These are phyloP conservation scores for Euura lappo DNA, from an alignment of 1,140 invertebrate genomes.

Conservation along the genomic window DNA sequence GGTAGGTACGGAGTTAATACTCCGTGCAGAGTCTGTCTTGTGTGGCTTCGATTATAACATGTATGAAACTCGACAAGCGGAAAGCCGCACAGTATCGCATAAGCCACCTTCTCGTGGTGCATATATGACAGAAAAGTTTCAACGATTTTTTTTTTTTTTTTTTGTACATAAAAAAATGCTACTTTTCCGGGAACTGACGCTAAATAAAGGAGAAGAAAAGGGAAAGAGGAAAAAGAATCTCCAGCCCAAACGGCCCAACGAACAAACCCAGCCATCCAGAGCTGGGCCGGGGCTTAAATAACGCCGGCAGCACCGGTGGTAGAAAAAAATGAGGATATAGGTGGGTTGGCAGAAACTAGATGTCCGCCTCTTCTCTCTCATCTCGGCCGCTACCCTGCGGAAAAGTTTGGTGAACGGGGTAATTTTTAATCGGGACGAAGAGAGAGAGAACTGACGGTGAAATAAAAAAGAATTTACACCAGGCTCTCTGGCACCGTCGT, in stretches of 20 bases:
- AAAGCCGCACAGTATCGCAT: too few relatives aligned
- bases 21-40: too few relatives aligned
- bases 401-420: not conserved
- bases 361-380: slow-evolving; percentile 24
- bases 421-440: slow-evolving; percentile 12
- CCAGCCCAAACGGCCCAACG: not conserved
- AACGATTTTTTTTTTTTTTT: too few relatives aligned
- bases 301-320: slow-evolving; percentile 1
- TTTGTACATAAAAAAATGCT: too few relatives aligned
- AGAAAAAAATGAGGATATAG: slow-evolving; percentile 14
- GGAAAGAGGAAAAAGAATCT: not conserved
- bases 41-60: too few relatives aligned
- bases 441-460: not conserved
- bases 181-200: not conserved
- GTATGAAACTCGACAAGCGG: too few relatives aligned
- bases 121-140: too few relatives aligned
- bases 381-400: slow-evolving; percentile 8
- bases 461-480: too few relatives aligned
- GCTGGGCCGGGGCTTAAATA: slow-evolving; percentile 12
- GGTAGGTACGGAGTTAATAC: too few relatives aligned
- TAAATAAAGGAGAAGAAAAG: not conserved
- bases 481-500: too few relatives aligned
- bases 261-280: not conserved
- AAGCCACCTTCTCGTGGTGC: too few relatives aligned
- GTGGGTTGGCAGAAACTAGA: slow-evolving; percentile 2